Conservation (phyloP, 2,113 vertebrate genomes). For the Hirundichthys speculiger region DNA sequence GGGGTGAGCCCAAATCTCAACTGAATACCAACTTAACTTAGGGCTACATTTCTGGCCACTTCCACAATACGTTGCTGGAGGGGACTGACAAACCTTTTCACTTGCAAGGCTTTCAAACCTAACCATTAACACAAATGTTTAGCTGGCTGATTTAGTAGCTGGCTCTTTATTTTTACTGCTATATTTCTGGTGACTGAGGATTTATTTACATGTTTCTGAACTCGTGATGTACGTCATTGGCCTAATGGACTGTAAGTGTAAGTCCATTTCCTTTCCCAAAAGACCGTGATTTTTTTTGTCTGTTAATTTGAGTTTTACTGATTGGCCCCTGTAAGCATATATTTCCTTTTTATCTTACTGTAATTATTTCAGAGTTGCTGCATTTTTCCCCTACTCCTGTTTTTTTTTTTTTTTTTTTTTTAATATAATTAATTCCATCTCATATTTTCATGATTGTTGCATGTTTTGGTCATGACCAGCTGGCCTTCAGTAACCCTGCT, state of each 20-base stretch:
- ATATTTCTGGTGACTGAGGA: conserved; percentile 1
- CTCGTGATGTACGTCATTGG: conserved; percentile 8
- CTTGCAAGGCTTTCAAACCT: too few species aligned
- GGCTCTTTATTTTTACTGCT: neutral
- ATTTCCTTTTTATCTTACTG: neutral
- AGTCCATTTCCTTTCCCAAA: conserved; percentile 19
- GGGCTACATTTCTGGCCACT: too few species aligned
- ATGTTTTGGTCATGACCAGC: neutral
- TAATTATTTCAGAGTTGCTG: neutral
- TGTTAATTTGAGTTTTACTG: neutral
- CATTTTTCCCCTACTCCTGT: too few species aligned
- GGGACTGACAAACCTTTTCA: too few species aligned
- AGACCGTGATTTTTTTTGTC: conserved; percentile 25
- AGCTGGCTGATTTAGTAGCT: neutral
- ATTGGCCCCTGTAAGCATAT: neutral
- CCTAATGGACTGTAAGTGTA: conserved; percentile 1
- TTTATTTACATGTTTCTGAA: conserved; percentile 20
- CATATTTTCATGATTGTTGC: neutral
- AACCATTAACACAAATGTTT: neutral
- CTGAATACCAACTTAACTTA: too few species aligned
- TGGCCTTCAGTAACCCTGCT: too few species aligned
- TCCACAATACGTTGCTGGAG: too few species aligned
- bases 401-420: neutral
- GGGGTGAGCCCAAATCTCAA: too few species aligned
- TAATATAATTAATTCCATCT: neutral